Conservation (phyloP, 1,140 invertebrate genomes). For the Apocrypta bakeri region DNA sequence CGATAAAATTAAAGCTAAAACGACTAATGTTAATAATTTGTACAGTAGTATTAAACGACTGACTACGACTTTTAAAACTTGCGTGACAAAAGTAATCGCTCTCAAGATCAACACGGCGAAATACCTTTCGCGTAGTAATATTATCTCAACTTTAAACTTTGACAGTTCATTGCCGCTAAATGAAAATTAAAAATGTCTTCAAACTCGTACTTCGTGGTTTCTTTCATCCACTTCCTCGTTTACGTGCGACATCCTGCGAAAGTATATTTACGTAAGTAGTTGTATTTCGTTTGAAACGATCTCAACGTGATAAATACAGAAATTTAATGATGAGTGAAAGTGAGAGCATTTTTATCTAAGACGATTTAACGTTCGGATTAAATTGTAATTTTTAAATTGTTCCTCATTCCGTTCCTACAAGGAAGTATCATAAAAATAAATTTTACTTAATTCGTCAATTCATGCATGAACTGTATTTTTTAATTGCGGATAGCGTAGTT, state of each 20-base stretch:
- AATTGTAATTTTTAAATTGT: no score
- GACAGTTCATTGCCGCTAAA: neutral
- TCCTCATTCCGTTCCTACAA: no score
- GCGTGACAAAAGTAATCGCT: neutral
- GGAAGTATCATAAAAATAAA: no score
- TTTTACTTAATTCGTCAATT: no score
- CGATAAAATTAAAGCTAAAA: no score
- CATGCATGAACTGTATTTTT: no score
- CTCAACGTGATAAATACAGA: conserved; percentile 14
- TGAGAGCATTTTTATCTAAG: neutral
- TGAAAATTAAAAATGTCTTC: neutral
- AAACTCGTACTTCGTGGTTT: neutral
- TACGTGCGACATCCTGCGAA: neutral
- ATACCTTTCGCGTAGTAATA: neutral
- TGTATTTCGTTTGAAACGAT: conserved; percentile 2
- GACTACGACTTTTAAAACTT: no score
- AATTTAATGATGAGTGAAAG: neutral
- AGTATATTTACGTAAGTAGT: neutral
- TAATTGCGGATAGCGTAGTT: no score
- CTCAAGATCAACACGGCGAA: no score
- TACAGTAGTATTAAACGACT: no score
- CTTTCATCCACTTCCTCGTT: conserved; percentile 3
- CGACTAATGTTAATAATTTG: no score
- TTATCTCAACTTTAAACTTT: neutral
- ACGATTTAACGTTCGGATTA: no score